Evolutionary conservation across 2,113 vertebrate species (phyloP).

Genomic region (Chionomys nivalis): DNA sequence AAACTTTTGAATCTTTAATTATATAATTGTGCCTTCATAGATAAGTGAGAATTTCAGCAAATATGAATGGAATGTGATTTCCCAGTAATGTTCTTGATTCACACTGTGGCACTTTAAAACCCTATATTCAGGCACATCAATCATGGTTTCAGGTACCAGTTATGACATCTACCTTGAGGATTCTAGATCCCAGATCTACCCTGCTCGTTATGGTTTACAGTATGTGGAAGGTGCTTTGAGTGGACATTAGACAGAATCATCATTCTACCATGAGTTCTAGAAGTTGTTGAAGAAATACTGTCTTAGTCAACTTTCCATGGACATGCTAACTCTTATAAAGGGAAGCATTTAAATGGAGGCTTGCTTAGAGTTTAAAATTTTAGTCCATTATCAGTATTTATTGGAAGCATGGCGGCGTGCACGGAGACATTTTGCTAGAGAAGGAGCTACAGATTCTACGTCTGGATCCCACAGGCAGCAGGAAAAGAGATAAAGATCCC

Average conservation of each 20-base stretch:
- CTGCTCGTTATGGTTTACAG: rapidly evolving
- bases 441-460: not conserved
- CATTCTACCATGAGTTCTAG: not conserved
- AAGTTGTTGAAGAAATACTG: not conserved
- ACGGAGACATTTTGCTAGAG: not conserved
- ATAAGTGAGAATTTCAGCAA: not conserved
- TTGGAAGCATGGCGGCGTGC: not conserved
- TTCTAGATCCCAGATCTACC: not conserved
- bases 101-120: not conserved
- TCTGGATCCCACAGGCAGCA: not conserved
- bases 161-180: not conserved
- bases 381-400: not conserved
- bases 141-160: not conserved
- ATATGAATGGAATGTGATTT: not conserved
- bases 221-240: not conserved
- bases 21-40: not conserved
- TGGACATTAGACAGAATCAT: not conserved
- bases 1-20: not conserved
- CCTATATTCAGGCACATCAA: not conserved
- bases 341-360: not conserved
- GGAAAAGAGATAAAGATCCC: too few species aligned
- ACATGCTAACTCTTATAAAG: not conserved
- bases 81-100: not conserved
- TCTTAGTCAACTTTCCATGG: not conserved
- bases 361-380: not conserved